These are phyloP conservation scores for Scartelaos histophorus DNA, from an alignment of 2,113 vertebrate genomes.

Conservation along the genomic window DNA sequence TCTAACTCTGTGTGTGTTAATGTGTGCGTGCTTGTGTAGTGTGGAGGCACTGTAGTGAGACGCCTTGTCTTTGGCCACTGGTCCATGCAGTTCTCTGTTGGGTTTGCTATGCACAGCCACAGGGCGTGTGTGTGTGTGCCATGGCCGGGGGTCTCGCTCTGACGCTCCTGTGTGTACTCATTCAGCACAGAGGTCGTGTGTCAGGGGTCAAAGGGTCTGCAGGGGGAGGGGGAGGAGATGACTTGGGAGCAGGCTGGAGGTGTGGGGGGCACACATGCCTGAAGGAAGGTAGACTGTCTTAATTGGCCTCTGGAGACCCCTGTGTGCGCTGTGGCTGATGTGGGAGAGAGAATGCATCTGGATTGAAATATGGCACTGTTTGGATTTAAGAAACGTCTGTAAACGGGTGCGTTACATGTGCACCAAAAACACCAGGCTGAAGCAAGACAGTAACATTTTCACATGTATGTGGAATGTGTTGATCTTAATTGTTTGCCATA, in stretches of 20 bases:
- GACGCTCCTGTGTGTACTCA: conserved; percentile 76
- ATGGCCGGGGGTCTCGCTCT: conserved; percentile 66
- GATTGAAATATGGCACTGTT: background rate
- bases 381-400: background rate
- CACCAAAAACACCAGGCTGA: background rate
- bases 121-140: conserved; percentile 29
- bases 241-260: conserved; percentile 14
- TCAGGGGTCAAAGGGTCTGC: conserved; percentile 77
- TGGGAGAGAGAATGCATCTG: conserved; percentile 25
- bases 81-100: conserved; percentile 40
- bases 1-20: conserved; percentile 32
- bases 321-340: conserved; percentile 32
- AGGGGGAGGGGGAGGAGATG: conserved; percentile 23
- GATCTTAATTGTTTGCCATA: background rate
- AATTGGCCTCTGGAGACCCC: conserved; percentile 75
- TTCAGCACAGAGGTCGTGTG: conserved; percentile 80
- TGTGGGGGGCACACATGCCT: conserved; percentile 43
- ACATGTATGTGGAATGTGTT: background rate
- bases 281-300: conserved; percentile 72
- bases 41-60: conserved; percentile 28
- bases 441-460: background rate
- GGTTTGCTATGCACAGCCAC: conserved; percentile 30
- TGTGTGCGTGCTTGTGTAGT: conserved; percentile 26
- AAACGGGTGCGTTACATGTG: background rate
- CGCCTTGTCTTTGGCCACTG: conserved; percentile 39